Evolutionary conservation across 2,113 vertebrate species (phyloP).

Genomic region (Chlorodrepanis virens): DNA sequence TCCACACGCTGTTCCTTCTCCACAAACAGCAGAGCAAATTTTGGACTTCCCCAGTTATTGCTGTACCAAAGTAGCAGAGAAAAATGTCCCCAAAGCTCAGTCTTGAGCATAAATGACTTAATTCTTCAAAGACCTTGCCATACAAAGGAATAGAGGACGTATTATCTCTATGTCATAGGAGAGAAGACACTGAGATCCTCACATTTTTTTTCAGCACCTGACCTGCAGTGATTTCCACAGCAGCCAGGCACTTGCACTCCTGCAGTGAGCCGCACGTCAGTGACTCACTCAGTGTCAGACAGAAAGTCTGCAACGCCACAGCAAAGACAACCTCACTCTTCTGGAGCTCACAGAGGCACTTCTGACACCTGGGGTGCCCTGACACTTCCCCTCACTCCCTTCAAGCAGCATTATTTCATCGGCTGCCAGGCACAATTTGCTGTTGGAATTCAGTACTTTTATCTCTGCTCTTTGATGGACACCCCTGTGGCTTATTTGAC

Average conservation of each 20-base stretch:
- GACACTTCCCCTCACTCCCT: constrained; percentile 17
- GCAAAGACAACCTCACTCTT: constrained; percentile 4
- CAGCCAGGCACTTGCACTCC: constrained; percentile 33
- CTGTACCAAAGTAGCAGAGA: neutral
- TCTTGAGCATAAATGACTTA: neutral
- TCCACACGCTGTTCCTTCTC: neutral
- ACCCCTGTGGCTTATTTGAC: constrained; percentile 4
- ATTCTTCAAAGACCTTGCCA: neutral
- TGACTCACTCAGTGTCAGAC: constrained; percentile 58
- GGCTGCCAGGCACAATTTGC: constrained; percentile 35
- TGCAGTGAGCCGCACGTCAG: constrained; percentile 19
- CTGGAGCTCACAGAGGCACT: constrained; percentile 10
- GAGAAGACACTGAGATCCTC: neutral
- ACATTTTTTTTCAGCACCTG: neutral
- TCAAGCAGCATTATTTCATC: constrained; percentile 28
- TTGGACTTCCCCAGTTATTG: neutral
- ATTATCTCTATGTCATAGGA: neutral
- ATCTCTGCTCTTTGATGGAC: constrained; percentile 29
- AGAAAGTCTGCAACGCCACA: constrained; percentile 30
- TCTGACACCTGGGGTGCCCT: neutral
- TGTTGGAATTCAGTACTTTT: constrained; percentile 38
- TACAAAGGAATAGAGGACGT: neutral
- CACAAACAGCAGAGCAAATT: neutral
- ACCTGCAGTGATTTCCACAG: constrained; percentile 18
- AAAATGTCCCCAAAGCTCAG: neutral